Conservation (phyloP, 2,888 invertebrate species). For the Erebia aethiops region DNA sequence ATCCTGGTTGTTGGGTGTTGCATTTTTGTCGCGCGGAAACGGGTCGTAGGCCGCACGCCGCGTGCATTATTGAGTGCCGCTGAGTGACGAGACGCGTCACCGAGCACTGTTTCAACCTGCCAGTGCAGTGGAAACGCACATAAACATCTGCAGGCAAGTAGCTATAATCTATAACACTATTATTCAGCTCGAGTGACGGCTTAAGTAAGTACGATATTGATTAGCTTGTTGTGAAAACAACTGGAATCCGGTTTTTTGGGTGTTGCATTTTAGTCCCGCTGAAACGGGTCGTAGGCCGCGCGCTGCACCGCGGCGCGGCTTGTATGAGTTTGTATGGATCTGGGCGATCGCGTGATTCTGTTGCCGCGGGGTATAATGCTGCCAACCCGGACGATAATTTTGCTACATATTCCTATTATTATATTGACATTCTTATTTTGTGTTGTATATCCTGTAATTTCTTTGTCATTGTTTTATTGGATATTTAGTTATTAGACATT, state of each 20-base stretch:
- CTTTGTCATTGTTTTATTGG: too few relatives aligned
- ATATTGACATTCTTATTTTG: too few relatives aligned
- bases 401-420: too few relatives aligned
- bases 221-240: conserved; percentile 26
- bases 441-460: too few relatives aligned
- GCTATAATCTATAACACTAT: too few relatives aligned
- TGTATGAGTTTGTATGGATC: too few relatives aligned
- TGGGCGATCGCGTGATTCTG: too few relatives aligned
- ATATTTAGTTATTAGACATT: too few relatives aligned
- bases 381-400: too few relatives aligned
- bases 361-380: too few relatives aligned
- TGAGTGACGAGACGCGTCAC: conserved; percentile 75
- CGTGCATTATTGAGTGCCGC: conserved; percentile 78
- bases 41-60: conserved; percentile 55
- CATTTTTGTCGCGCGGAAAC: conserved; percentile 56
- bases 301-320: too few relatives aligned
- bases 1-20: conserved; percentile 41
- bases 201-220: not conserved
- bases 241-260: conserved; percentile 38
- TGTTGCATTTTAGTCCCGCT: conserved; percentile 53
- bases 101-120: conserved; percentile 44
- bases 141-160: not conserved
- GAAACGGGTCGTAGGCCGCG: conserved; percentile 54
- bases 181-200: not conserved
- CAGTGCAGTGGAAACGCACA: conserved; percentile 43